Percentiles rank a stretch among this genome's conserved stretches.
Evolutionary conservation across 2,113 vertebrate species (phyloP).

Genomic region (Vidua macroura): DNA sequence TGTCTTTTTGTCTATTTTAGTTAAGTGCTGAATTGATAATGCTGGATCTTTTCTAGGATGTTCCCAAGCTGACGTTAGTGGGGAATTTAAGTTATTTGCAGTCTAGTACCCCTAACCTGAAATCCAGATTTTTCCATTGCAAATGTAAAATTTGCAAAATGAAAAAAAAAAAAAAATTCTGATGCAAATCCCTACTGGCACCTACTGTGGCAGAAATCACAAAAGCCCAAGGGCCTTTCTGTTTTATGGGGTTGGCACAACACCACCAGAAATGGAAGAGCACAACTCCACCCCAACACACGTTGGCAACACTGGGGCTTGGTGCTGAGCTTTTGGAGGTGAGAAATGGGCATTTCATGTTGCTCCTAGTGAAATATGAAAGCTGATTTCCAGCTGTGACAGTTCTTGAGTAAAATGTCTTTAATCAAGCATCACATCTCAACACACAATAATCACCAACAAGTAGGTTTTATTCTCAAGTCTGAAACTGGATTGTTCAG

Average conservation of each 20-base stretch:
- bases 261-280: not conserved
- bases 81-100: not conserved
- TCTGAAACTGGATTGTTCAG: not conserved
- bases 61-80: not conserved
- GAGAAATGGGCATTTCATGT: not conserved
- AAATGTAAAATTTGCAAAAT: not conserved
- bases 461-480: not conserved
- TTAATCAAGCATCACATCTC: not conserved
- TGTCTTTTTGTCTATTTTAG: not conserved
- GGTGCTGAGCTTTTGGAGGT: not conserved
- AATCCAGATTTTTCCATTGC: not conserved
- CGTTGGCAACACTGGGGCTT: not conserved
- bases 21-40: not conserved
- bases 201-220: not conserved
- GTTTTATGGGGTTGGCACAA: not conserved
- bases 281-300: not conserved
- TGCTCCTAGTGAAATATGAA: not conserved
- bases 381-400: constrained; percentile 1
- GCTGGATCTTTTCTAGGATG: not conserved
- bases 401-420: not conserved
- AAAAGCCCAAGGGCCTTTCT: not conserved
- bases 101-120: not conserved
- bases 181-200: constrained; percentile 34
- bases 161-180: not conserved
- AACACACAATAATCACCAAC: not conserved